Evolutionary conservation across 2,888 invertebrate genomes (phyloP), one percentile per base, ranked within the genome.

Genomic region (Lasius platythorax): DNA sequence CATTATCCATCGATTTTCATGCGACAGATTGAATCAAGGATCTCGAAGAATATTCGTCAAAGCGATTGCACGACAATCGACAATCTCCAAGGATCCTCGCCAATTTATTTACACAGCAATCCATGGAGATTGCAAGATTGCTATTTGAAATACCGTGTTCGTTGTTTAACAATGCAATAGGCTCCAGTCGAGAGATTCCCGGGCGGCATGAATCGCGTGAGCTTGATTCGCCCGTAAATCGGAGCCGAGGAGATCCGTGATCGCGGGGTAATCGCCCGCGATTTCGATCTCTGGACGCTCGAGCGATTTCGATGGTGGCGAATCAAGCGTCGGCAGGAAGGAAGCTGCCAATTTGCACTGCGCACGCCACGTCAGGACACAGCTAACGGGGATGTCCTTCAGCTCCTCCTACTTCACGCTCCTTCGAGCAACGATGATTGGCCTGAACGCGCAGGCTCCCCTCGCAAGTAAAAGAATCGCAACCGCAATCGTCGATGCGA

Each of bases 291-390:
- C 87, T 53, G 53, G 83, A 83, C 74, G 56, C 84, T 58, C 72
- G 72, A 70, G 37, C 78, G 64, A 73, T 76, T 64, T 68, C 83
- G 85, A 75, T 75, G 61, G 68, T 66, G 83, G 75, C 68, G 68
- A 75, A 83, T 83, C 83, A 74, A 75, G 83, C 61, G 74, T 74
- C 68, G 85, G 66, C 78, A 86, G 83, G 85, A 84, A 91, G 91
- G 91, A 91, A 91, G 87, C 89, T 89, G 89, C 85, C 88, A 88
- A 91, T 90, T 91, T 91, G 87, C 91, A 86, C 83, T 86, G 87
- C 85, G 89, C 89, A 84, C 83, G 78, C 85, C 85, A 87, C 88
- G 90, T 89, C 89, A 85, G 85, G 85, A 85, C 86, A 86, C 82
- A 84, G 75, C 66, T 85, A 85, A 84, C 84, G 85, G 84, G 85